Conservation (phyloP, 2,113 vertebrate species). For the Elephantulus edwardii region DNA sequence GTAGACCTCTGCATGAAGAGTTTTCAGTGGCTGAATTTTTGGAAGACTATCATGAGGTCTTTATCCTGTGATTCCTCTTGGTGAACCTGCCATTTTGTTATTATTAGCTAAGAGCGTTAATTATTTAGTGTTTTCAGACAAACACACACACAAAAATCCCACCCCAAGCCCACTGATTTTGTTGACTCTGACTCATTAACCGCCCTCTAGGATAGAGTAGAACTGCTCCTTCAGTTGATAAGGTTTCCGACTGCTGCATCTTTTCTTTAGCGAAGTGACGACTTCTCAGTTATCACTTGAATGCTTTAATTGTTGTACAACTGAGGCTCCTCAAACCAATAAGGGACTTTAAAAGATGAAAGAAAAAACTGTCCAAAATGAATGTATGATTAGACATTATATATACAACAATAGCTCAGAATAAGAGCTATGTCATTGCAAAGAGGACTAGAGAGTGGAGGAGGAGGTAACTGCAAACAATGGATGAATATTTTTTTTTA, state of each 20-base stretch:
- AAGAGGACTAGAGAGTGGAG: too few relatives aligned
- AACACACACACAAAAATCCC: not conserved
- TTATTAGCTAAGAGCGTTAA: not conserved
- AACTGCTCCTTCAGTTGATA: not conserved
- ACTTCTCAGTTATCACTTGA: not conserved
- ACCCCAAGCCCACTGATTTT: not conserved
- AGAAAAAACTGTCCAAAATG: too few relatives aligned
- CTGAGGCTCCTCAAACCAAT: not conserved
- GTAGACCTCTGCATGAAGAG: not conserved
- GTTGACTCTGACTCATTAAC: not conserved
- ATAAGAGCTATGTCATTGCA: too few relatives aligned
- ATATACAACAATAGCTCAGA: too few relatives aligned
- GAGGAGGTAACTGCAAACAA: too few relatives aligned
- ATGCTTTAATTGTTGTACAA: not conserved
- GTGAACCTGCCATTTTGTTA: not conserved
- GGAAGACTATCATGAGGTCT: not conserved
- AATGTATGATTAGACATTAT: too few relatives aligned
- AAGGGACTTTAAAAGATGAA: not conserved
- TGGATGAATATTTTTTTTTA: too few relatives aligned
- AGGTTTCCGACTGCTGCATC: not conserved
- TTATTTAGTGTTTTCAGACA: not conserved
- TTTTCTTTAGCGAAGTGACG: not conserved
- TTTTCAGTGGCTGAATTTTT: not conserved
- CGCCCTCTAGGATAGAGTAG: not conserved
- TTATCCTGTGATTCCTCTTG: not conserved